Evolutionary conservation across 2,113 vertebrate species (phyloP).

Genomic region (Pygoscelis adeliae): DNA sequence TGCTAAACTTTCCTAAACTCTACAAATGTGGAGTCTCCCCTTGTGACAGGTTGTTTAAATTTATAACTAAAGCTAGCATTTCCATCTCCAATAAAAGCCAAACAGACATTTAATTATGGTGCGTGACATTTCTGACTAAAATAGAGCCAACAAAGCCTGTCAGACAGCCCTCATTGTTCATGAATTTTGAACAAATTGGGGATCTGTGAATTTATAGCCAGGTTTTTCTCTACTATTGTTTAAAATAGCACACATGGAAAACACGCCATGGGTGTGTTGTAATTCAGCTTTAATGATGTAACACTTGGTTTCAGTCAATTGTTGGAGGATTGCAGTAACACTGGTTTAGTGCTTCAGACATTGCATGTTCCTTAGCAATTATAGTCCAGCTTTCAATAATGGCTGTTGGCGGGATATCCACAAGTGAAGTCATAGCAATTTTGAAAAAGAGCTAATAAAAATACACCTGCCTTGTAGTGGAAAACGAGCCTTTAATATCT

Average conservation of each 20-base stretch:
- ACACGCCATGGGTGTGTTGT: conserved; percentile 71
- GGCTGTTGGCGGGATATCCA: conserved; percentile 75
- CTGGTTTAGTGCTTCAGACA: conserved; percentile 73
- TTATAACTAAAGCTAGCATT: conserved; percentile 71
- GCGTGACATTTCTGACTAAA: conserved; percentile 87
- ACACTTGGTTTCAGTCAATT: conserved; percentile 79
- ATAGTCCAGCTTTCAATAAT: conserved; percentile 79
- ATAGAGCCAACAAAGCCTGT: conserved; percentile 80
- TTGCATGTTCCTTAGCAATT: conserved; percentile 82
- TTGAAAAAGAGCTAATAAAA: conserved; percentile 86
- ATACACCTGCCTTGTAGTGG: conserved; percentile 87
- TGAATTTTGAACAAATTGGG: conserved; percentile 73
- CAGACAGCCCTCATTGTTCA: conserved; percentile 66
- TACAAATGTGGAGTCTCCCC: conserved; percentile 62
- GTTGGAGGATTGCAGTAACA: conserved; percentile 77
- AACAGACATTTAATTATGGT: conserved; percentile 84
- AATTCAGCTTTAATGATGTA: conserved; percentile 85
- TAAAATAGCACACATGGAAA: conserved; percentile 82
- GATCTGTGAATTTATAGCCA: conserved; percentile 82
- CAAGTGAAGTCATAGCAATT: conserved; percentile 84
- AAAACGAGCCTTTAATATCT: conserved; percentile 82
- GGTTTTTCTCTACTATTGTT: conserved; percentile 77
- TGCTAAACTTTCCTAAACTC: conserved; percentile 65
- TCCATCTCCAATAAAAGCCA: conserved; percentile 72
- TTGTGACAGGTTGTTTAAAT: conserved; percentile 78